phyloP scores from a whole-genome alignment of 2,888 invertebrate species.

The Fragum fragum region DNA sequence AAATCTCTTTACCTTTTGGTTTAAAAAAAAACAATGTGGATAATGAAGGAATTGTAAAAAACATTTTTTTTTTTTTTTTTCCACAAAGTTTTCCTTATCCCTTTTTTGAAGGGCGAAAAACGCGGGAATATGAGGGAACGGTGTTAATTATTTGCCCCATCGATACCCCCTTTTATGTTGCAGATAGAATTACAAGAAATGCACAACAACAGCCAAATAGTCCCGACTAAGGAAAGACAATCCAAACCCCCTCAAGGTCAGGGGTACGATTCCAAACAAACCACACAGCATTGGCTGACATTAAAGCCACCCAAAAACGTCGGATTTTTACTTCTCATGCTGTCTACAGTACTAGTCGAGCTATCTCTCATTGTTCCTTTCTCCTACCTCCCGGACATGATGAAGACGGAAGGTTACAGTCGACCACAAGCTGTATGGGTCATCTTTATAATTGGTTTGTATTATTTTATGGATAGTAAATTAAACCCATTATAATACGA shows the following conservation, averaged over 20 bases:
- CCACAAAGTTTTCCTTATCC: too few relatives aligned
- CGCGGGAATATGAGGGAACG: too few relatives aligned
- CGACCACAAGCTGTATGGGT: conserved; percentile 45
- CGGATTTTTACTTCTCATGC: conserved; percentile 38
- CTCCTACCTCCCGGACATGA: conserved; percentile 51
- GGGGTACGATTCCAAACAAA: not conserved
- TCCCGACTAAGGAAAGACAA: not conserved
- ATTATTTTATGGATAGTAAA: too few relatives aligned
- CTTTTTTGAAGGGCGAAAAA: too few relatives aligned
- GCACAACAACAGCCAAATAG: not conserved
- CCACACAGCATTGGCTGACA: conserved; percentile 39
- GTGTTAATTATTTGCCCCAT: too few relatives aligned
- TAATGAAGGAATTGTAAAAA: too few relatives aligned
- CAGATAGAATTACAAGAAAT: not conserved
- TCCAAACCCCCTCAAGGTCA: not conserved
- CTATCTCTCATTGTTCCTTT: conserved; percentile 45
- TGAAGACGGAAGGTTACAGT: conserved; percentile 29
- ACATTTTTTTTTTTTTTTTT: too few relatives aligned
- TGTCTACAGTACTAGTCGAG: conserved; percentile 32
- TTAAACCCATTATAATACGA: too few relatives aligned
- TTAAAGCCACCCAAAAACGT: conserved; percentile 33
- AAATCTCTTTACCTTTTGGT: too few relatives aligned
- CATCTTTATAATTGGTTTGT: conserved; percentile 45
- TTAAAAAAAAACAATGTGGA: too few relatives aligned
- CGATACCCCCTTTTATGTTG: too few relatives aligned